Conservation (phyloP, 1,140 invertebrate genomes). For the Drosophila kepulauana region DNA sequence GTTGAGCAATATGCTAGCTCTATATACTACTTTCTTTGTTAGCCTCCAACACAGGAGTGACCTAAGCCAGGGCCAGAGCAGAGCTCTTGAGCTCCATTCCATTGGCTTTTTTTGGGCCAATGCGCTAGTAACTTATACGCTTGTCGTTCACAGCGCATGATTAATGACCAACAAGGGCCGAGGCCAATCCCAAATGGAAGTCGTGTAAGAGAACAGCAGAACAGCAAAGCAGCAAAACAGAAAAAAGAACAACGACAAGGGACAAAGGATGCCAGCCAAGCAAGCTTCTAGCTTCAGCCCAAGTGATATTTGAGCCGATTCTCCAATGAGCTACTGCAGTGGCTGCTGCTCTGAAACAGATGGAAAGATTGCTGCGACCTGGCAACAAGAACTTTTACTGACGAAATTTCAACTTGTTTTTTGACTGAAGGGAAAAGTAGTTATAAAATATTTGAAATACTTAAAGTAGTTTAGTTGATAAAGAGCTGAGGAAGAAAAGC, state of each 20-base stretch:
- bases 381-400: conserved; percentile 19
- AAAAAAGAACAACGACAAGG: conserved; percentile 11
- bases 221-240: conserved; percentile 2
- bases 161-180: conserved; percentile 82
- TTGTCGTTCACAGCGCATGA: conserved; percentile 82
- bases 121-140: conserved; percentile 80
- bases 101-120: conserved; percentile 77
- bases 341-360: conserved; percentile 23
- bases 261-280: conserved; percentile 57
- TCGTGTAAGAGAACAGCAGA: conserved; percentile 36
- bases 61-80: conserved; percentile 32
- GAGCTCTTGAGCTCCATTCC: conserved; percentile 59
- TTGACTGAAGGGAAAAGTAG: background rate
- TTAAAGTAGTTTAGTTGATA: no score
- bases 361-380: conserved; percentile 37
- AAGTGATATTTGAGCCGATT: conserved; percentile 67
- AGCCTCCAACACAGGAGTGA: conserved; percentile 24
- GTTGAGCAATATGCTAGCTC: conserved; percentile 7
- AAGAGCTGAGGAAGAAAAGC: no score
- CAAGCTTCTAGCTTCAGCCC: conserved; percentile 36
- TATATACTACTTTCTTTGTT: conserved; percentile 30
- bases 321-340: conserved; percentile 67
- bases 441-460: conserved; percentile 1
- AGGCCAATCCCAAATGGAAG: conserved; percentile 59
- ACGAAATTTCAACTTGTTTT: conserved; percentile 12